Base-by-base conservation (phyloP, 2,888 invertebrate species). In the Lamellibrachia columna region DNA sequence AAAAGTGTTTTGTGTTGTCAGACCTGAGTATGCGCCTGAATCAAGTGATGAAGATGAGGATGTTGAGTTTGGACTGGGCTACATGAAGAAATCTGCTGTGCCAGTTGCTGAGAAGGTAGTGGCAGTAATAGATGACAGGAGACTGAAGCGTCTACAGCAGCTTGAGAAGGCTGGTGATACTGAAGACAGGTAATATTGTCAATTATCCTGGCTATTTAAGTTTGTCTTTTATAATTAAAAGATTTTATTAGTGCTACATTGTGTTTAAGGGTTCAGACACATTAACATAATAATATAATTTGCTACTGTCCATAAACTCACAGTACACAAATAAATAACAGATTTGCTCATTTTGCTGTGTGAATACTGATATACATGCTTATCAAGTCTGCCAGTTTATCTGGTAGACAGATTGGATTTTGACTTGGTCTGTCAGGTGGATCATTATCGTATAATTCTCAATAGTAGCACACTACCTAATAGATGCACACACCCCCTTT, bases 11-110 rank as follows among this genome's bases (percentile, higher is more conserved):
- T 75, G 75, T 75, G 75, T 15, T 91, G 58, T 52, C 93, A 96
- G 98, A 94, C 99, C 99, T 40, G 99, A 99, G 95, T 99, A 99
- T 97, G 99, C 99, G 2, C 98, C 96, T 90, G 95, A 95, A 90
- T 96, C 98, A 97, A 98, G 98, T 93, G 98, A 98, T 92, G 98
- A 98, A 58, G 98, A 98, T 94, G 98, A 98, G 4, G 99, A 98
- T 94, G 97, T 98, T 52, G 99, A 99, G 91, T 94, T 95, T 92
- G 95, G 93, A 93, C 93, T 94, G 91, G 94, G 94, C 92, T 53
- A 95, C 52, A 95, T 95, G 92, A 28, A 40, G 28, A 94, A 95
- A 91, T 94, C 94, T 4, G 95, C 94, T 92, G 53, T 15, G 52
- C 94, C 95, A 92, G 60, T 94, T 90, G 93, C 93, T 90, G 28